Evolutionary conservation across 2,888 invertebrate genomes (phyloP), one percentile per base, ranked within the genome.

Genomic region (Thecophora atra): DNA sequence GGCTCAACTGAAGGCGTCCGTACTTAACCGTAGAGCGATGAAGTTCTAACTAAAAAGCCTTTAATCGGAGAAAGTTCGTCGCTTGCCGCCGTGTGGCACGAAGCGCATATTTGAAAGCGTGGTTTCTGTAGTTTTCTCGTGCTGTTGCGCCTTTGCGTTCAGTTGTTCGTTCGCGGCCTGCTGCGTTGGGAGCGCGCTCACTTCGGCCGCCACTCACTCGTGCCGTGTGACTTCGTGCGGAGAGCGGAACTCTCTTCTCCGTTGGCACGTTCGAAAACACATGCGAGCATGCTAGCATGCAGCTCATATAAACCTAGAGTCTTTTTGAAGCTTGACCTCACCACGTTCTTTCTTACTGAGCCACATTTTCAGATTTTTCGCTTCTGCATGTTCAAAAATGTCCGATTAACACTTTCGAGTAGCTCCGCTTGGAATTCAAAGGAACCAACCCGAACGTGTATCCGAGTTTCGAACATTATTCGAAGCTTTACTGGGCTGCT

Each of bases 11-110:
- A 78, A 82, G 84, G 84, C 80, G 83, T 84, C 83, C 87, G 86
- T 87, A 84, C 87, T 85, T 86, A 84, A 87, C 86, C 87, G 86
- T 85, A 85, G 85, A 85, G 86, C 87, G 87, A 86, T 86, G 86
- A 85, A 86, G 86, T 86, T 86, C 85, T 86, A 84, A 87, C 86
- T 87, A 85, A 87, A 86, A 76, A 76, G 74, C 75, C 76, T 82
- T 79, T 80, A 80, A 81, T 82, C 80, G 80, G 79, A 78, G 78
- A 79, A 76, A 76, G 76, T 78, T 77, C 77, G 77, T 54, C 63
- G 67, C 62, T 66, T 72, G 70, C 65, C 75, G 72, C 76, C 74
- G 75, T 74, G 75, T 75, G 73, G 74, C 74, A 74, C 76, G 73
- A 71, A 75, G 69, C 74, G 58, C 28, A 66, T 60, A 47, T 8